Evolutionary conservation across 1,140 invertebrate genomes (phyloP).

Genomic region (Frieseomelitta varia): DNA sequence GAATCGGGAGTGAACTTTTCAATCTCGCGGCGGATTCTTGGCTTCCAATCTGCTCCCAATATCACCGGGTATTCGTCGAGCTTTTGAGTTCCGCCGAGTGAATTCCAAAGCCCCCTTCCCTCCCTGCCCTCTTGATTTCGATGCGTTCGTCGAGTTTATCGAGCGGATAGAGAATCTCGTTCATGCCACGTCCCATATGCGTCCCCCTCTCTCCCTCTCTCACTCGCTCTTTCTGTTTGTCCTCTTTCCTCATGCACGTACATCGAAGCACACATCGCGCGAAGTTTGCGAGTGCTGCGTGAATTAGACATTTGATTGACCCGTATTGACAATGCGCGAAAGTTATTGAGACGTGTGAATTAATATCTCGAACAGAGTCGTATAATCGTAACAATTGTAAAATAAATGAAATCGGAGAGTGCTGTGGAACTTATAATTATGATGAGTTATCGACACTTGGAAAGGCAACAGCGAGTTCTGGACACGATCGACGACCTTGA

Average conservation of each 20-base stretch:
- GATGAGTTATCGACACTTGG: too few species aligned
- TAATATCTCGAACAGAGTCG: too few species aligned
- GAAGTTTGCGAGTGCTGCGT: neutral
- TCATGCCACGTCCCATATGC: conserved; percentile 26
- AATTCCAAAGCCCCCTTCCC: conserved; percentile 48
- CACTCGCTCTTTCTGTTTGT: neutral
- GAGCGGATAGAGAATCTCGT: conserved; percentile 58
- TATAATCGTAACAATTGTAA: too few species aligned
- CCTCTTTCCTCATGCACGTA: neutral
- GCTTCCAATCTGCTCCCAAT: conserved; percentile 65
- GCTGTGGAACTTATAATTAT: too few species aligned
- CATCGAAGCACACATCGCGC: neutral
- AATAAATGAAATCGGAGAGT: too few species aligned
- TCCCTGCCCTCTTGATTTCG: conserved; percentile 33
- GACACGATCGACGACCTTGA: too few species aligned
- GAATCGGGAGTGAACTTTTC: conserved; percentile 50
- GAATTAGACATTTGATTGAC: neutral
- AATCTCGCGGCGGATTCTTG: conserved; percentile 54
- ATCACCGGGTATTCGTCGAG: conserved; percentile 54
- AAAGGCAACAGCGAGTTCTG: too few species aligned
- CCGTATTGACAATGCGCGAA: neutral
- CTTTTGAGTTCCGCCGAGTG: conserved; percentile 46
- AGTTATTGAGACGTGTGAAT: too few species aligned
- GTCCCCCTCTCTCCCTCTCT: too few species aligned
- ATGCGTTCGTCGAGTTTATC: conserved; percentile 61